A percentile compares a stretch with the other conserved stretches of the same genome.
Conservation (phyloP, 2,797 vertebrate species). For the Morelia viridis region DNA sequence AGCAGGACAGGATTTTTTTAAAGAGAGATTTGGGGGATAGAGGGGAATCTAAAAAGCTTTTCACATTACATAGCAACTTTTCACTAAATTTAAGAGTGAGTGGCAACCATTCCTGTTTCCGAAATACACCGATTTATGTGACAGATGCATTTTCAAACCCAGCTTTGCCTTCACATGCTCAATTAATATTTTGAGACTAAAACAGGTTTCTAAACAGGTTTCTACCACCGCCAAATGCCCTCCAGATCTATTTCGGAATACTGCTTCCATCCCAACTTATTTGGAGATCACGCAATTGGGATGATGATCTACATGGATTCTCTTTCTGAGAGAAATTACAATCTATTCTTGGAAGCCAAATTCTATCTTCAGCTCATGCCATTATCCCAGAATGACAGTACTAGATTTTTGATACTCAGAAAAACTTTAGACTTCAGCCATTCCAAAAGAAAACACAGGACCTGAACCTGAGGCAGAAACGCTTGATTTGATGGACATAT, state of each 20-base stretch:
- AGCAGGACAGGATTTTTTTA: background rate
- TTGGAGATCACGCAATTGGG: background rate
- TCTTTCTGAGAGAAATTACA: background rate
- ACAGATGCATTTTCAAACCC: background rate
- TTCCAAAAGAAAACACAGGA: background rate
- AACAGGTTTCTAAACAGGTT: background rate
- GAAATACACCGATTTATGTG: background rate
- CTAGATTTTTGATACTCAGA: background rate
- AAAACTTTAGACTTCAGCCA: background rate
- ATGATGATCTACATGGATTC: background rate
- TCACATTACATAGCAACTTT: no score
- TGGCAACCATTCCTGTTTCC: background rate
- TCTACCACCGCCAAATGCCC: background rate
- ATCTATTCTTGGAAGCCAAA: background rate
- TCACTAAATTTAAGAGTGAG: background rate
- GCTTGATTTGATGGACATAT: background rate
- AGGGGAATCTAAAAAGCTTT: background rate
- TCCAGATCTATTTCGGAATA: background rate
- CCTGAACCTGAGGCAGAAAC: background rate
- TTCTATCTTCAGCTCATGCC: background rate
- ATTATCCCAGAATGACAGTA: background rate
- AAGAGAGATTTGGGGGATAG: background rate
- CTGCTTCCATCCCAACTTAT: background rate
- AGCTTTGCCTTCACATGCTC: background rate
- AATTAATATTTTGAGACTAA: background rate